Base-by-base conservation (phyloP, 2,888 invertebrate species). In the Drosophila siamana region DNA sequence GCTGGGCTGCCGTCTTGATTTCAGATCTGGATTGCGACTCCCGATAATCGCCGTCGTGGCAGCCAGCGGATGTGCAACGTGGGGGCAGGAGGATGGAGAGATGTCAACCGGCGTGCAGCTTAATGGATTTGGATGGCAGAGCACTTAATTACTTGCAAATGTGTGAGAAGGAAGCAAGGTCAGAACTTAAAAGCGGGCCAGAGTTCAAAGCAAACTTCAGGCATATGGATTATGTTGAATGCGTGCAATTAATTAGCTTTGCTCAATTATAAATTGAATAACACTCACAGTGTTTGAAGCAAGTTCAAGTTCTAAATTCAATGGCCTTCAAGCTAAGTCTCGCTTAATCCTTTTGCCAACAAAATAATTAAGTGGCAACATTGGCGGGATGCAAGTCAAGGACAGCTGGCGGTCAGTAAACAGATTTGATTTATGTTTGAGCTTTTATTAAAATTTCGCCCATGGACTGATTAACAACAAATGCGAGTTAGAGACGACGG, bases 121-220 rank as follows among this genome's bases (percentile, higher is more conserved):
- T 84, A 84, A 84, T 84, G 86, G 70, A 73, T 74, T 72, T 67
- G 72, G 80, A 86, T 83, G 78, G 71, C 61, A 54, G 51, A 68
- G 51, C 86, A 86, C 80, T 84, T 84, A 84, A 86, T 86, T 84
- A 86, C 54, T 78, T 78, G 86, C 83, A 83, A 83, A 76, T 86
- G 85, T 86, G 85, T 69, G 72, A 56, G 16, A 54, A 61, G 52
- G 61, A 54, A 61, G 52, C 59, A 38, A 55, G 69, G 74, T 69
- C 69, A 69, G 6, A 64, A 64, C 54, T 75, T 64, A 57, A 67
- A 61, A 67, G 66, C 40, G 46, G 52, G 52, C 41, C 65, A 62
- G 51, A 73, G 59, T 56, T 71, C 69, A 54, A 62, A 68, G 60
- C 8, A 24, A 56, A 24, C 33, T 11, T 8, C 11, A 8, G n/a